Evolutionary conservation across 2,113 vertebrate genomes (phyloP).

Genomic region (Macquaria australasica): DNA sequence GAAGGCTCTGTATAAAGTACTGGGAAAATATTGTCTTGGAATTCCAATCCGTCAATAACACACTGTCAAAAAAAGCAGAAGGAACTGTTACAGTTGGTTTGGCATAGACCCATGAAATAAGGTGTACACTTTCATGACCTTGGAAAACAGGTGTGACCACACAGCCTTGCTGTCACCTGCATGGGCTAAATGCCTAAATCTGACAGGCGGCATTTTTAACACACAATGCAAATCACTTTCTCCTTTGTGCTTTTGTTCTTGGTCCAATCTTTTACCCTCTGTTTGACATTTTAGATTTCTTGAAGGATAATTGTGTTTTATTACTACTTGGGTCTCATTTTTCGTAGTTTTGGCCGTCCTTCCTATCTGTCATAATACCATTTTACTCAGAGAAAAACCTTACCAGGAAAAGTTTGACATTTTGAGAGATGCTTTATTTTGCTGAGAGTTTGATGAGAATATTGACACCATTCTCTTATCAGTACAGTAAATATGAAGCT

Average conservation of each 20-base stretch:
- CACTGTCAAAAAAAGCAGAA: constrained; percentile 37
- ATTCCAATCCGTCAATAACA: constrained; percentile 37
- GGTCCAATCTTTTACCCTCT: background rate
- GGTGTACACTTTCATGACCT: constrained; percentile 29
- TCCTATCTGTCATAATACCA: background rate
- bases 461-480: no score
- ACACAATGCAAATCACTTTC: constrained; percentile 20
- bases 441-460: background rate
- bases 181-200: constrained; percentile 14
- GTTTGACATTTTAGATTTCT: background rate
- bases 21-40: constrained; percentile 18
- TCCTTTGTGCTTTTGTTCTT: background rate
- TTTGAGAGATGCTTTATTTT: background rate
- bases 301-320: background rate
- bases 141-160: constrained; percentile 36
- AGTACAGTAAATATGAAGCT: background rate
- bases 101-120: constrained; percentile 17
- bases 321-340: background rate
- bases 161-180: constrained; percentile 2
- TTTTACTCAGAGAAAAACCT: background rate
- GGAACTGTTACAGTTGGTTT: constrained; percentile 44
- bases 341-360: background rate
- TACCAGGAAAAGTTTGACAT: background rate
- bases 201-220: background rate
- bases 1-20: constrained; percentile 12